Evolutionary conservation across 2,797 vertebrate species (phyloP).

Genomic region (Paedocypris micromegethes): DNA sequence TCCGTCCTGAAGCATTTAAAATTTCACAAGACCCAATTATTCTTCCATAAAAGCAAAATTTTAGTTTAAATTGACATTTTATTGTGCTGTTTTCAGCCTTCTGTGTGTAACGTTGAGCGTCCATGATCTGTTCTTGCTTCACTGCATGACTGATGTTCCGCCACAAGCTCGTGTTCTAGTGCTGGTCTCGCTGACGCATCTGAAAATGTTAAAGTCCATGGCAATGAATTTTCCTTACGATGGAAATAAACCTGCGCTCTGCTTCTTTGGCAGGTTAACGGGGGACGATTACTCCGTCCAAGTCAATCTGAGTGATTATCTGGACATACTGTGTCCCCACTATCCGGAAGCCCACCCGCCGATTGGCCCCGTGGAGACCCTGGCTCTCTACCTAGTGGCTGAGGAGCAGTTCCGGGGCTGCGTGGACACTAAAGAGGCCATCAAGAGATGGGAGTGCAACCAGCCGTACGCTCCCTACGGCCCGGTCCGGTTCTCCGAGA

Average conservation of each 20-base stretch:
- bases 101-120: neutral
- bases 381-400: conserved; percentile 70
- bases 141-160: conserved; percentile 14
- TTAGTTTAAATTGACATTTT: neutral
- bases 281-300: conserved; percentile 75
- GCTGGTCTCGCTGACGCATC: conserved; percentile 34
- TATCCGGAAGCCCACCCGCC: conserved; percentile 60
- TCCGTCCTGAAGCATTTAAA: neutral
- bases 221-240: conserved; percentile 33
- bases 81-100: neutral
- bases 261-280: conserved; percentile 69
- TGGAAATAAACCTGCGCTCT: conserved; percentile 37
- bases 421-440: conserved; percentile 68
- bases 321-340: conserved; percentile 91
- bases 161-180: conserved; percentile 27
- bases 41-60: too few relatives aligned
- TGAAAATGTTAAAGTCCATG: conserved; percentile 26
- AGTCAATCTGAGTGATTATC: conserved; percentile 84
- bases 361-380: conserved; percentile 53
- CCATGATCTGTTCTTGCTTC: neutral
- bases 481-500: conserved; percentile 85
- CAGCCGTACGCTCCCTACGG: conserved; percentile 71
- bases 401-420: conserved; percentile 75
- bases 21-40: too few relatives aligned
- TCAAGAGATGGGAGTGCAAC: conserved; percentile 90